phyloP scores from a whole-genome alignment of 2,113 vertebrate genomes.

The Gambusia affinis region DNA sequence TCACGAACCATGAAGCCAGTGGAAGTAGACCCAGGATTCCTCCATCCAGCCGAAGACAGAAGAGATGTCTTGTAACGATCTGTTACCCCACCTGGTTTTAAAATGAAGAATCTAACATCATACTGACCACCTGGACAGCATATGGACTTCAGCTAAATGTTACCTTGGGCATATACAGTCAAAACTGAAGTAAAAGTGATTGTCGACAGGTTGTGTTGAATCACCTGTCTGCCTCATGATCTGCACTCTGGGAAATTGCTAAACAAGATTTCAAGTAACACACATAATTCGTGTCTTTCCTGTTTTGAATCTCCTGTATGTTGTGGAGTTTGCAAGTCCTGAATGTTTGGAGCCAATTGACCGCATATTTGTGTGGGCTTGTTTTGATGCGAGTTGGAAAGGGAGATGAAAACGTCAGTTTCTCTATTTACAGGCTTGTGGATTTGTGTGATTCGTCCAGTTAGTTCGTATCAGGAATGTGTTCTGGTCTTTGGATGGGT shows the following conservation, averaged over 20 bases:
- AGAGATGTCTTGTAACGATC: too few species aligned
- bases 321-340: background rate
- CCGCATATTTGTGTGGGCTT: background rate
- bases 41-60: too few species aligned
- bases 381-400: conserved; percentile 1
- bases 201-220: background rate
- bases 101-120: too few species aligned
- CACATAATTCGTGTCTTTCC: background rate
- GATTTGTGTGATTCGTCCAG: background rate
- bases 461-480: background rate
- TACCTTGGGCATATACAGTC: too few species aligned
- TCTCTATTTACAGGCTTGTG: background rate
- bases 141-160: too few species aligned
- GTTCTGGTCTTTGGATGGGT: background rate
- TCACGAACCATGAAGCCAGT: too few species aligned
- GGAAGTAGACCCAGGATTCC: too few species aligned
- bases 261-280: background rate
- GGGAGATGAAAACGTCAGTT: background rate
- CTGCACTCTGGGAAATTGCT: background rate
- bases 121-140: too few species aligned
- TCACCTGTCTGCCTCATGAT: background rate
- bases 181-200: background rate
- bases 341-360: conserved; percentile 21
- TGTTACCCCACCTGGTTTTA: too few species aligned
- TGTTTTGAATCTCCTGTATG: background rate